Evolutionary conservation across 2,888 invertebrate genomes (phyloP).

Genomic region (Calliphora vomitoria): DNA sequence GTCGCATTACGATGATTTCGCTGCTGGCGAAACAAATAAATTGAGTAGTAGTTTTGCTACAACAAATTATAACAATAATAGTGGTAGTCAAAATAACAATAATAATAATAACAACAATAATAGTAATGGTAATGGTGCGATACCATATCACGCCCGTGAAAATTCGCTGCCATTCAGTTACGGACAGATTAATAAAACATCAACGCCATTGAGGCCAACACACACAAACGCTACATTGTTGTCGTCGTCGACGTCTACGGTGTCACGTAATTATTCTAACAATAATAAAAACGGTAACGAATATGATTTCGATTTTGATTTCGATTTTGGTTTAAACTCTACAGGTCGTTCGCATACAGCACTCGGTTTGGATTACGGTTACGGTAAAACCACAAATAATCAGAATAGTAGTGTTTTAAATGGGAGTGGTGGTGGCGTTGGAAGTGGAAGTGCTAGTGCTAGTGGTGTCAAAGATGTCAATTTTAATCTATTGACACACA

Average conservation of each 20-base stretch:
- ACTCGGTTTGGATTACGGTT: constrained; percentile 65
- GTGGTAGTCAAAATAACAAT: constrained; percentile 76
- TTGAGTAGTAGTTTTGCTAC: constrained; percentile 69
- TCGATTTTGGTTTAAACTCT: constrained; percentile 74
- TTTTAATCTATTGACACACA: constrained; percentile 63
- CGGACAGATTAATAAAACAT: constrained; percentile 87
- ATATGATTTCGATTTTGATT: constrained; percentile 79
- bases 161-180: constrained; percentile 96
- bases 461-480: constrained; percentile 63
- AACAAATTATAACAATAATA: constrained; percentile 76
- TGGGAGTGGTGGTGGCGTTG: constrained; percentile 63
- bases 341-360: constrained; percentile 53
- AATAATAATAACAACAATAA: constrained; percentile 77
- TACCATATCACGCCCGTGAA: constrained; percentile 96
- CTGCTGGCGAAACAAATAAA: constrained; percentile 77
- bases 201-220: constrained; percentile 78
- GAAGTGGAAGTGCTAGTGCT: no score
- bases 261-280: constrained; percentile 70
- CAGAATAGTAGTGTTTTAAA: constrained; percentile 59
- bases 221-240: constrained; percentile 52
- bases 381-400: constrained; percentile 68
- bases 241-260: constrained; percentile 56
- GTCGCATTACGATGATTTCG: constrained; percentile 83
- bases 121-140: constrained; percentile 81
- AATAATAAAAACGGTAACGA: constrained; percentile 75